Evolutionary conservation across 2,888 invertebrate genomes (phyloP).

Genomic region (Eupithecia pulchellata): DNA sequence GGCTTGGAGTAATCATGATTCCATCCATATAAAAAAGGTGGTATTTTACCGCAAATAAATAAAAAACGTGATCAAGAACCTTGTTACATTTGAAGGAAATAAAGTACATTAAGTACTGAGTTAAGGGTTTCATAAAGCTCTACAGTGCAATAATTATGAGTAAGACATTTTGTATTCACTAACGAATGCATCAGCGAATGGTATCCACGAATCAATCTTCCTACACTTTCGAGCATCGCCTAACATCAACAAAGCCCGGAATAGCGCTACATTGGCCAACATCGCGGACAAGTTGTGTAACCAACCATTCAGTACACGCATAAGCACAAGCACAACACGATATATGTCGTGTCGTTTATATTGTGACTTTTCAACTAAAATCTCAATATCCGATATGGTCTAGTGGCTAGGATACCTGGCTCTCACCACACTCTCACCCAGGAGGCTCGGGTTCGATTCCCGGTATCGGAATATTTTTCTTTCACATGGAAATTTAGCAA

Average conservation of each 20-base stretch:
- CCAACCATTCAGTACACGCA: conserved; percentile 1
- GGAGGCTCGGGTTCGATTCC: conserved; percentile 87
- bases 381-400: conserved; percentile 77
- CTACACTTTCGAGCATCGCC: conserved; percentile 25
- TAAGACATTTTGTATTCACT: background rate
- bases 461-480: conserved; percentile 65
- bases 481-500: conserved; percentile 7
- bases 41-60: background rate
- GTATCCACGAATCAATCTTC: background rate
- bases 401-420: conserved; percentile 90
- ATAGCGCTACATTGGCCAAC: conserved; percentile 26
- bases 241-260: conserved; percentile 28
- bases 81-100: background rate
- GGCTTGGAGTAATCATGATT: background rate
- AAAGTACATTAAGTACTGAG: background rate
- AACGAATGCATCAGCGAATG: background rate
- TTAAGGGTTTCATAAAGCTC: background rate
- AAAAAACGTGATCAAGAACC: background rate
- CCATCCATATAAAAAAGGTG: background rate
- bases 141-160: background rate
- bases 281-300: conserved; percentile 24
- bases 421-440: conserved; percentile 90
- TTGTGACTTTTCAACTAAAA: background rate
- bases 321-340: background rate
- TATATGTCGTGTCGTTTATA: background rate